Evolutionary conservation across 2,888 invertebrate species (phyloP).

Genomic region (Resseliella maxima): DNA sequence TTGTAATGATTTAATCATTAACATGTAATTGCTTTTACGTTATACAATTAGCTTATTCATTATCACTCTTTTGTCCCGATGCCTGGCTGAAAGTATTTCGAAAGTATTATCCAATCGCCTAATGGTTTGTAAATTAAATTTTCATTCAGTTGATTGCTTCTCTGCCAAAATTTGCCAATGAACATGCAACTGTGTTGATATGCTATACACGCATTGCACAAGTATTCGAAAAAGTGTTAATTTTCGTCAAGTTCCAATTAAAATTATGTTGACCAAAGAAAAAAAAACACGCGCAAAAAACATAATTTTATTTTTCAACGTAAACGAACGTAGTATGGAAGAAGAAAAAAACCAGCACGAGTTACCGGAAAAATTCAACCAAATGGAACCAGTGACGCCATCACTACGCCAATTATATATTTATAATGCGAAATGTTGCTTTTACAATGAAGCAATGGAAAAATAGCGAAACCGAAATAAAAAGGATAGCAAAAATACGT

Average conservation of each 20-base stretch:
- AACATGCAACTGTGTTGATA: not conserved
- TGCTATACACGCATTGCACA: not conserved
- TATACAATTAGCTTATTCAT: not conserved
- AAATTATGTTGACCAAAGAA: not conserved
- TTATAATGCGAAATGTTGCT: conserved; percentile 1
- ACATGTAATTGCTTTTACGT: conserved; percentile 1
- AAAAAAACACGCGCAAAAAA: not conserved
- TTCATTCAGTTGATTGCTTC: conserved; percentile 26
- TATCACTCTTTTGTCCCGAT: not conserved
- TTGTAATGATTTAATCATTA: not conserved
- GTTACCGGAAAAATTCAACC: not conserved
- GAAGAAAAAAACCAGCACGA: not conserved
- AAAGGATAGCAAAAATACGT: not conserved
- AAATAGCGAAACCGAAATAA: not conserved
- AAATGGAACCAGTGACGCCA: conserved; percentile 54
- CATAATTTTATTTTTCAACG: not conserved
- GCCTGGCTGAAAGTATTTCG: not conserved
- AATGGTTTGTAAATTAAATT: conserved; percentile 37
- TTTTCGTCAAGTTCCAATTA: conserved; percentile 53
- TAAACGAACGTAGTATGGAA: not conserved
- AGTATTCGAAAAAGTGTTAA: conserved; percentile 39
- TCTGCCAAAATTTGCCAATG: not conserved
- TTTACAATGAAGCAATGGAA: not conserved
- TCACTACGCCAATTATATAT: not conserved
- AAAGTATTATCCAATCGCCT: conserved; percentile 29